Evolutionary conservation across 2,797 vertebrate genomes (phyloP).

Genomic region (Ctenosaura bakeri): DNA sequence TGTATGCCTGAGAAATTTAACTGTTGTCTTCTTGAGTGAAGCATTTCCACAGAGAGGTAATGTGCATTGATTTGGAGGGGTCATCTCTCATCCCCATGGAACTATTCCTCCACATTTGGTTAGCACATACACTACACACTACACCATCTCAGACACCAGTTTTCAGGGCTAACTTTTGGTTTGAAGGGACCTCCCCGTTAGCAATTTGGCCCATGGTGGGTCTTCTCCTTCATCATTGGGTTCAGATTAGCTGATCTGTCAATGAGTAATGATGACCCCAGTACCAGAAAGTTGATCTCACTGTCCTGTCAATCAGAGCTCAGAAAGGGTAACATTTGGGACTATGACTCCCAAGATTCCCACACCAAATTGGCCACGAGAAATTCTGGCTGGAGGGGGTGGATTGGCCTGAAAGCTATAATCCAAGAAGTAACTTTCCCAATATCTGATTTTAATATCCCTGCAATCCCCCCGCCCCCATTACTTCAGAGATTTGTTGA

Average conservation of each 20-base stretch:
- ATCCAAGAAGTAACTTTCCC: no score
- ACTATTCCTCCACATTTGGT: not conserved
- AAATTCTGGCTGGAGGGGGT: no score
- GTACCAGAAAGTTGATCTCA: not conserved
- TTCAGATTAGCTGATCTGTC: not conserved
- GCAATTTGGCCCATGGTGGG: not conserved
- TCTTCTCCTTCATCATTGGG: not conserved
- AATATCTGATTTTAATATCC: not conserved
- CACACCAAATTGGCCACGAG: no score
- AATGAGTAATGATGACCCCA: not conserved
- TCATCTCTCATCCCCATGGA: not conserved
- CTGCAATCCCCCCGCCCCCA: not conserved
- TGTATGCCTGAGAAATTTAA: slow-evolving; percentile 60
- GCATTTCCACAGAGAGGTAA: not conserved
- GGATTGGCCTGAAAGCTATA: no score
- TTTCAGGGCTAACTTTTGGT: not conserved
- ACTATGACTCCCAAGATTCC: no score
- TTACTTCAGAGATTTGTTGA: not conserved
- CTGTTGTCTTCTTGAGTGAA: not conserved
- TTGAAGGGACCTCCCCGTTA: not conserved
- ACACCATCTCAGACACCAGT: not conserved
- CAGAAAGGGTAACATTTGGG: no score
- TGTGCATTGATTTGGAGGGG: not conserved
- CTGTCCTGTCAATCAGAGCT: not conserved
- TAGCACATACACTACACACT: not conserved